These are phyloP conservation scores for Brachypalpus laphriformis DNA, from an alignment of 2,888 invertebrate species.

Conservation along the genomic window DNA sequence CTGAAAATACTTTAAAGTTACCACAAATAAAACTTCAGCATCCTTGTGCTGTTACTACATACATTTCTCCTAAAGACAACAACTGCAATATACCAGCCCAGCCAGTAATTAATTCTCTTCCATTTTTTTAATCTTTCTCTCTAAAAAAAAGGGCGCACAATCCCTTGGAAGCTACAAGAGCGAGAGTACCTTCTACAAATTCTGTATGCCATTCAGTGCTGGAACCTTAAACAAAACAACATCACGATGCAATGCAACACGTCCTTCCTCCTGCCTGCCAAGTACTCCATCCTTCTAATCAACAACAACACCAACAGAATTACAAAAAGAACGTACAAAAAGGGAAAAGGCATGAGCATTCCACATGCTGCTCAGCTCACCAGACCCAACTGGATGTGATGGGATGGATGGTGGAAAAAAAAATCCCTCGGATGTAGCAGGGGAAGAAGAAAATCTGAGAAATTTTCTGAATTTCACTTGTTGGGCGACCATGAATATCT, in stretches of 20 bases:
- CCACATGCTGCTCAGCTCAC: not conserved
- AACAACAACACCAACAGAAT: slow-evolving; percentile 17
- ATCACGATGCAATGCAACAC: slow-evolving; percentile 54
- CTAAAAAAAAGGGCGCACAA: not conserved
- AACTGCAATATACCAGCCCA: no score
- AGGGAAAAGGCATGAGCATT: not conserved
- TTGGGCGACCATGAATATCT: slow-evolving; percentile 75
- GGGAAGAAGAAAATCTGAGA: slow-evolving; percentile 72
- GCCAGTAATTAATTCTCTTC: no score
- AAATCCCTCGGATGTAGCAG: slow-evolving; percentile 13
- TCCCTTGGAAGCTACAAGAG: not conserved
- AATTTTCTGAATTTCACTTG: slow-evolving; percentile 75
- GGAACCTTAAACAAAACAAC: slow-evolving; percentile 73
- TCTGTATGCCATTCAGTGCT: slow-evolving; percentile 65
- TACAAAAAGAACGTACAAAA: not conserved
- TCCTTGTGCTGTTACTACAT: no score
- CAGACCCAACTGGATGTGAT: no score
- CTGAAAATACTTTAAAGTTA: no score
- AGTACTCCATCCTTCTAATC: not conserved
- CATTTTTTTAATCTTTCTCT: not conserved
- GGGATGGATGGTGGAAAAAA: slow-evolving; percentile 17
- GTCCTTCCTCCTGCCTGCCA: slow-evolving; percentile 24
- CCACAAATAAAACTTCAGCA: no score
- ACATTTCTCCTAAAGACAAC: no score
- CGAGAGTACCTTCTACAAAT: slow-evolving; percentile 36